A percentile compares a stretch with the other conserved stretches of the same genome.
phyloP scores from a whole-genome alignment of 2,113 vertebrate species.

The Boulengerochromis microlepis region DNA sequence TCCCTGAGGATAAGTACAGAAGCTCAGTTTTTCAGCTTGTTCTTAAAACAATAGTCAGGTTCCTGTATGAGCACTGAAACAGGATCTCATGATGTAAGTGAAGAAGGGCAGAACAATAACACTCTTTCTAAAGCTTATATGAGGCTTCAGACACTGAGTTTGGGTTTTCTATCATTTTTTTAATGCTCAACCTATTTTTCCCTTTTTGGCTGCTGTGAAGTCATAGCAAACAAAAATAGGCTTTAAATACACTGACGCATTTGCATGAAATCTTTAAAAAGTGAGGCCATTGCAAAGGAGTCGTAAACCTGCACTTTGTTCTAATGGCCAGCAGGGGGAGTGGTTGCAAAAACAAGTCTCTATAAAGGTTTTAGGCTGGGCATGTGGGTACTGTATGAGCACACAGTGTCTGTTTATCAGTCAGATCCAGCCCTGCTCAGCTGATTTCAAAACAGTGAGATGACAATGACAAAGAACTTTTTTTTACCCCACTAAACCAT shows the following conservation, averaged over 20 bases:
- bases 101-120: not conserved
- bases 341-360: not conserved
- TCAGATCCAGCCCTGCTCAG: not conserved
- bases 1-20: fast-evolving
- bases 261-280: not conserved
- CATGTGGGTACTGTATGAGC: not conserved
- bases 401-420: not conserved
- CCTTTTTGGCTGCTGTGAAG: not conserved
- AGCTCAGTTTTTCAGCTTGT: not conserved
- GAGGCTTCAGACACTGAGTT: not conserved
- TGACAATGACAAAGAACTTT: not conserved
- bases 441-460: not conserved
- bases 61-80: not conserved
- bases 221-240: not conserved
- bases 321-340: not conserved
- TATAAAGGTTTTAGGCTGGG: not conserved
- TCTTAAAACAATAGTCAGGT: not conserved
- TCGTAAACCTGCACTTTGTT: not conserved
- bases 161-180: not conserved
- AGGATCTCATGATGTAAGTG: not conserved
- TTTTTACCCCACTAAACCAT: not conserved
- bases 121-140: not conserved
- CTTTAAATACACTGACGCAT: not conserved
- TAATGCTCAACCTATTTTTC: not conserved
- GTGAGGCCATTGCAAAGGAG: fast-evolving